phyloP scores from a whole-genome alignment of 1,140 invertebrate genomes.

The Nomia melanderi region DNA sequence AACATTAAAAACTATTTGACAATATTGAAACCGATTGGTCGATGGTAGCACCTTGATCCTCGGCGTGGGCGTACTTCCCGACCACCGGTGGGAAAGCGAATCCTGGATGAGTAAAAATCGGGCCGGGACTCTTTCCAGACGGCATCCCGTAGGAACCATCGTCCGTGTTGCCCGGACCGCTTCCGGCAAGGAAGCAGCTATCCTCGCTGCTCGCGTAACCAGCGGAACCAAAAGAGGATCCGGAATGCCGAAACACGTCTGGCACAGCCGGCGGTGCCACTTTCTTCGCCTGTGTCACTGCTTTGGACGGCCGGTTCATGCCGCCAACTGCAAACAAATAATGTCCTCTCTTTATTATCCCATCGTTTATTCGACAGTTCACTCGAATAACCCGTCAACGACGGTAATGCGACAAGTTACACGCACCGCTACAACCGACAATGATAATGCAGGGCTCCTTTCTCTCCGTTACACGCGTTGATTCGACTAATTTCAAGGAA shows the following conservation, averaged over 20 bases:
- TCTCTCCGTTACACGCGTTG: too few relatives aligned
- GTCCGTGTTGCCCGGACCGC: conserved; percentile 70
- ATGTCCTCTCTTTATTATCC: background rate
- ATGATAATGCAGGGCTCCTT: too few relatives aligned
- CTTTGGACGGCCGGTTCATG: conserved; percentile 89
- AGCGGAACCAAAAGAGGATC: conserved; percentile 87
- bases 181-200: conserved; percentile 82
- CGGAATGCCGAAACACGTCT: conserved; percentile 88
- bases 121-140: conserved; percentile 82
- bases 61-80: conserved; percentile 80
- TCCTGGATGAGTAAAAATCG: conserved; percentile 82
- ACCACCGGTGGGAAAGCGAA: conserved; percentile 81
- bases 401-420: background rate
- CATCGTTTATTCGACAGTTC: background rate
- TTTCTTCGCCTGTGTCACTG: conserved; percentile 89
- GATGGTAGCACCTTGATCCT: conserved; percentile 84
- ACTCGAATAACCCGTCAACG: background rate
- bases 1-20: too few relatives aligned
- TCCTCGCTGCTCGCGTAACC: conserved; percentile 89
- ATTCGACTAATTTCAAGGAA: too few relatives aligned
- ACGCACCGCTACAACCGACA: background rate
- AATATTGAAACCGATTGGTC: too few relatives aligned
- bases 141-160: conserved; percentile 79
- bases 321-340: conserved; percentile 85
- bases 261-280: conserved; percentile 91